phyloP scores from a whole-genome alignment of 2,888 invertebrate genomes.

The Hemaris fuciformis region DNA sequence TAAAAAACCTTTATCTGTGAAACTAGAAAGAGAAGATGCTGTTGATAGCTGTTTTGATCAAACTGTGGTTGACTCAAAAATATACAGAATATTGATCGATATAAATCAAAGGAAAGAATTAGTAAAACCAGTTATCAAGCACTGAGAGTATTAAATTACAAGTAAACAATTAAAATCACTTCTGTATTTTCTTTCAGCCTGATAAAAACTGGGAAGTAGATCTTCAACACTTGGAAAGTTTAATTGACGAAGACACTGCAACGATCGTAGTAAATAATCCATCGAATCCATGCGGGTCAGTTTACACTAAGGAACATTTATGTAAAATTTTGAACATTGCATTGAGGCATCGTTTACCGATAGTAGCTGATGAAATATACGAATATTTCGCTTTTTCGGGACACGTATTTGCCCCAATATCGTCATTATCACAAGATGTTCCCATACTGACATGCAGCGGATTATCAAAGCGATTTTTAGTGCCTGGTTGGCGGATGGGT shows the following conservation, averaged over 20 bases:
- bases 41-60: not conserved
- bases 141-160: not conserved
- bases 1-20: too few species aligned
- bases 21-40: too few species aligned
- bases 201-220: conserved; percentile 94
- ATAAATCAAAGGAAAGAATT: too few species aligned
- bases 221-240: conserved; percentile 89
- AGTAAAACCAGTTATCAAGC: too few species aligned
- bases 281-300: conserved; percentile 98
- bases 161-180: not conserved
- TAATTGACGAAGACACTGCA: conserved; percentile 93
- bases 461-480: conserved; percentile 95
- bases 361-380: conserved; percentile 99
- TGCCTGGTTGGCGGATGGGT: conserved; percentile 98
- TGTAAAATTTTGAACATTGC: conserved; percentile 90
- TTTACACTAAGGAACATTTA: conserved; percentile 91
- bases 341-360: conserved; percentile 88
- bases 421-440: conserved; percentile 91
- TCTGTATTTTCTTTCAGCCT: conserved; percentile 77
- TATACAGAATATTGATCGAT: too few species aligned
- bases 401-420: conserved; percentile 88
- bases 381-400: conserved; percentile 95
- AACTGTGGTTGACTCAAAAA: not conserved
- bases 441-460: conserved; percentile 97
- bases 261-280: conserved; percentile 97